Percentiles rank a stretch among this genome's conserved stretches.
These are phyloP conservation scores for Colostygia pectinataria DNA, from an alignment of 2,888 invertebrate species.

Conservation along the genomic window DNA sequence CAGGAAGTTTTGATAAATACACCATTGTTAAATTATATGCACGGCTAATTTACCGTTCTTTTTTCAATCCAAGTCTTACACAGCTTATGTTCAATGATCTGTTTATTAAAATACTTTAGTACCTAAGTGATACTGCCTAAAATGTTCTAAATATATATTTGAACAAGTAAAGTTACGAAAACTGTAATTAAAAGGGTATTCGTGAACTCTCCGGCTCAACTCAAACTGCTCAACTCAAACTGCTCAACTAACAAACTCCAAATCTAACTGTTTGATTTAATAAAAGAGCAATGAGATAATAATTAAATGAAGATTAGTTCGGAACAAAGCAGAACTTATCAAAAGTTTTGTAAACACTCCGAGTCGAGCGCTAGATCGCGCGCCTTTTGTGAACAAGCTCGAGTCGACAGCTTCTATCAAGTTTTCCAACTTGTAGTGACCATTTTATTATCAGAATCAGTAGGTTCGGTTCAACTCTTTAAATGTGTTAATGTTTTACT, in stretches of 20 bases:
- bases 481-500: too few relatives aligned
- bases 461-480: neutral
- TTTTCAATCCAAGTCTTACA: too few relatives aligned
- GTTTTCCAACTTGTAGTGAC: neutral
- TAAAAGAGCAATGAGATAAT: slow-evolving; percentile 14
- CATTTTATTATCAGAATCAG: neutral
- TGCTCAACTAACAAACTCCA: slow-evolving; percentile 2
- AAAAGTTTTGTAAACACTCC: neutral
- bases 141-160: too few relatives aligned
- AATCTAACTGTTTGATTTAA: slow-evolving; percentile 9
- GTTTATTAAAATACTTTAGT: too few relatives aligned
- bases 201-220: neutral
- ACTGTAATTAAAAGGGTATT: neutral
- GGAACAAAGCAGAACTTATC: slow-evolving; percentile 7
- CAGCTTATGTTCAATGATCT: too few relatives aligned
- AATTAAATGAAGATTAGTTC: slow-evolving; percentile 12
- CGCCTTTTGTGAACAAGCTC: neutral
- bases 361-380: neutral
- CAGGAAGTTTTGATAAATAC: slow-evolving; percentile 7
- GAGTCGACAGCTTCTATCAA: neutral
- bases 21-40: too few relatives aligned
- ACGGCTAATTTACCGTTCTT: too few relatives aligned
- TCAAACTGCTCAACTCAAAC: neutral
- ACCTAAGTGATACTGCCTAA: too few relatives aligned
- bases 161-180: neutral